Evolutionary conservation across 2,113 vertebrate genomes (phyloP).

Genomic region (Beaufortia kweichowensis): DNA sequence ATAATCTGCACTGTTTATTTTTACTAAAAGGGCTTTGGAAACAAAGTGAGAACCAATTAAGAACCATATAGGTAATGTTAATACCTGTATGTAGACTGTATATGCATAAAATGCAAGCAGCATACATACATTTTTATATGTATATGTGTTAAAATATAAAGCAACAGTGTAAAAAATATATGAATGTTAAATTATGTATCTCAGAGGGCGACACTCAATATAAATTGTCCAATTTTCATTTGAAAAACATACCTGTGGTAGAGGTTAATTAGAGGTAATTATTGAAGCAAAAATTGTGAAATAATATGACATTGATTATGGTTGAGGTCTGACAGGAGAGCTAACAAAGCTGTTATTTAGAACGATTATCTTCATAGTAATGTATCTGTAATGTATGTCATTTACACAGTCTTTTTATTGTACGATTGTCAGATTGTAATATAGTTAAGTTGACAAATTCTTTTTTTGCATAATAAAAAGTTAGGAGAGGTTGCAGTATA

Average conservation of each 20-base stretch:
- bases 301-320: not conserved
- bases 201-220: not conserved
- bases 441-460: not conserved
- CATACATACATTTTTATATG: slow-evolving; percentile 59
- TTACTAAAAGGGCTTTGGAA: slow-evolving; percentile 73
- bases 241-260: not conserved
- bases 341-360: not conserved
- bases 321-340: not conserved
- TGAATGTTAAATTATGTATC: slow-evolving; percentile 36
- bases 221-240: not conserved
- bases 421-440: not conserved
- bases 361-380: slow-evolving; percentile 2
- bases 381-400: slow-evolving; percentile 15
- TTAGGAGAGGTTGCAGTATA: slow-evolving; percentile 37
- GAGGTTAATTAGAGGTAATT: not conserved
- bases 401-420: not conserved
- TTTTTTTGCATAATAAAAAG: slow-evolving; percentile 49
- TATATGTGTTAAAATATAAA: slow-evolving; percentile 45
- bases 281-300: not conserved
- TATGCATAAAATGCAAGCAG: slow-evolving; percentile 62
- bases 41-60: slow-evolving; percentile 63
- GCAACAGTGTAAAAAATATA: slow-evolving; percentile 24
- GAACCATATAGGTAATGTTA: slow-evolving; percentile 70
- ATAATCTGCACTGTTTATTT: slow-evolving; percentile 62
- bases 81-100: slow-evolving; percentile 68